A percentile compares a stretch with the other conserved stretches of the same genome.
Conservation (phyloP, 2,888 invertebrate genomes). For the Acrobasis repandana region DNA sequence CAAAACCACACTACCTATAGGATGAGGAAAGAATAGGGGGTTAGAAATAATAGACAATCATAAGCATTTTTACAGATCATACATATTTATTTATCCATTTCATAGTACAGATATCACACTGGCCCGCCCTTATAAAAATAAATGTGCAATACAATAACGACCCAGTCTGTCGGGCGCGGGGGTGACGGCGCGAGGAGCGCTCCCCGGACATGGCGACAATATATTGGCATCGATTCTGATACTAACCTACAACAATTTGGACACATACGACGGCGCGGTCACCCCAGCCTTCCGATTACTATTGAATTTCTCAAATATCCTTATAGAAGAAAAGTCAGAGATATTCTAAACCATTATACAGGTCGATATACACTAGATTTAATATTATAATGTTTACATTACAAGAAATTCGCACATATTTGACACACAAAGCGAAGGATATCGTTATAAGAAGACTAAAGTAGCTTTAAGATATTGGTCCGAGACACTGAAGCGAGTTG, state of each 20-base stretch:
- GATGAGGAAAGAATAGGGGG: conserved; percentile 22
- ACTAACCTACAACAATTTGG: conserved; percentile 76
- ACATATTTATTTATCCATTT: conserved; percentile 83
- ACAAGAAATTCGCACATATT: conserved; percentile 80
- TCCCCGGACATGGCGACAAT: conserved; percentile 48
- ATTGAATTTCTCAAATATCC: conserved; percentile 68
- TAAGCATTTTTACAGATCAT: conserved; percentile 82
- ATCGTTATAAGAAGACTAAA: conserved; percentile 67
- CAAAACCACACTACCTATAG: no score
- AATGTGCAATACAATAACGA: conserved; percentile 80
- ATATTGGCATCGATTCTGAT: conserved; percentile 69
- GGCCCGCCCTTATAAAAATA: conserved; percentile 83
- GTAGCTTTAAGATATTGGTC: conserved; percentile 78
- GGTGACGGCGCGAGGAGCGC: conserved; percentile 57
- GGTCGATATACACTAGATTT: conserved; percentile 79
- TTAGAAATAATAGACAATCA: conserved; percentile 51
- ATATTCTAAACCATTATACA: conserved; percentile 81
- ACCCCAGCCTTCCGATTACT: conserved; percentile 57
- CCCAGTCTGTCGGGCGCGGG: conserved; percentile 64
- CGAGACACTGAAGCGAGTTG: conserved; percentile 79
- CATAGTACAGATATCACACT: conserved; percentile 83
- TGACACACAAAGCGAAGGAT: conserved; percentile 82
- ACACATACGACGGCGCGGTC: conserved; percentile 67
- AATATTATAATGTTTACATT: conserved; percentile 75
- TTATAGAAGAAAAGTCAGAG: conserved; percentile 71